Evolutionary conservation across 1,140 invertebrate species (phyloP).

Genomic region (Pantala flavescens): DNA sequence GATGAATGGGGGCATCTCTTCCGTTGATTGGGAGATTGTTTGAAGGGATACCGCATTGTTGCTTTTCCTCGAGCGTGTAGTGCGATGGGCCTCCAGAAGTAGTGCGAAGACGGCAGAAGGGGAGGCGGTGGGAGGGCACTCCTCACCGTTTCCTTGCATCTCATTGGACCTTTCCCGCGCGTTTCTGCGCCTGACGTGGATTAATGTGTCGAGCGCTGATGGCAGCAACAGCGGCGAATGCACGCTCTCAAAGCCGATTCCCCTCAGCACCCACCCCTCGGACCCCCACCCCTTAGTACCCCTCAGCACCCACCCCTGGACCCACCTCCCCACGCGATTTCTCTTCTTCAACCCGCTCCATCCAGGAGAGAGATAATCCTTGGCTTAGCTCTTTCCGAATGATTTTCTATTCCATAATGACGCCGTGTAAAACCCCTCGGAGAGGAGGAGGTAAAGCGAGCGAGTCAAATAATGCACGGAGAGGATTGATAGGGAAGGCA

Average conservation of each 20-base stretch:
- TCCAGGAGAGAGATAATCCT: not conserved
- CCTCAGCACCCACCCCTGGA: not conserved
- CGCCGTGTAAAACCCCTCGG: not conserved
- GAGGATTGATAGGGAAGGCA: no score
- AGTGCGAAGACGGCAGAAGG: not conserved
- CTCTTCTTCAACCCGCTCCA: not conserved
- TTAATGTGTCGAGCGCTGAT: conserved; percentile 1
- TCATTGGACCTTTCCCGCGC: conserved; percentile 1
- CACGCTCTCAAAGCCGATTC: not conserved
- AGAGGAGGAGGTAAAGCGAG: not conserved
- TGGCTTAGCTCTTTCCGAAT: not conserved
- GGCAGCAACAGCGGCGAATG: not conserved
- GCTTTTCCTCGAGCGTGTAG: not conserved
- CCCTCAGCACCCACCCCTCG: not conserved
- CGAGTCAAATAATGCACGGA: not conserved
- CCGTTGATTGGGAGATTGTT: conserved; percentile 8
- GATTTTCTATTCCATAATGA: not conserved
- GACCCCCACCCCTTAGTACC: not conserved
- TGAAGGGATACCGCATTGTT: not conserved
- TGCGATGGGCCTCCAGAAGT: not conserved
- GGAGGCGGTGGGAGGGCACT: not conserved
- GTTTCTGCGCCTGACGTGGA: not conserved
- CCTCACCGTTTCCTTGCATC: conserved; percentile 7
- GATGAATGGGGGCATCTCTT: not conserved
- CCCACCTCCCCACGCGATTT: not conserved